phyloP scores from a whole-genome alignment of 2,113 vertebrate species.

The Coturnix japonica region DNA sequence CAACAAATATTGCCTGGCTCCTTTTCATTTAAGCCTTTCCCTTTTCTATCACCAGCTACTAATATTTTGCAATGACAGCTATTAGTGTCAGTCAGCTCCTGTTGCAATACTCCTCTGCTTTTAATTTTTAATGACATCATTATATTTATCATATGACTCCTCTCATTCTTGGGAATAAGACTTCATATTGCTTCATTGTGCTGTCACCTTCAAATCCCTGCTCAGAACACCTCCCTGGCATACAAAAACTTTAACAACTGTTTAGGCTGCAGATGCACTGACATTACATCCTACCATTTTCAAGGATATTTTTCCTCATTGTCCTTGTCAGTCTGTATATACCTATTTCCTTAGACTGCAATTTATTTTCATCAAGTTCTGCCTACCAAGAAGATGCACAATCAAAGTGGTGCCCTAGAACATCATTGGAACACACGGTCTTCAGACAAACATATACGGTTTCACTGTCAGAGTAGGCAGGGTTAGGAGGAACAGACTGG shows the following conservation, averaged over 20 bases:
- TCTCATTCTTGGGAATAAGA: neutral
- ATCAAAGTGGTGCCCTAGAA: neutral
- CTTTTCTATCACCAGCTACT: neutral
- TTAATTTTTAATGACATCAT: neutral
- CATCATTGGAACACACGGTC: neutral
- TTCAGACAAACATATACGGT: neutral
- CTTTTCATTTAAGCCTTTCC: neutral
- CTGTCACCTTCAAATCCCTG: neutral
- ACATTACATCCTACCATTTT: neutral
- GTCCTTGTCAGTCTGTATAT: neutral
- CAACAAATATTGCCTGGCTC: neutral
- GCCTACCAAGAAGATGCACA: neutral
- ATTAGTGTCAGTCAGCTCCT: neutral
- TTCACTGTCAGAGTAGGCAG: neutral
- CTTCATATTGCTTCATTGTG: neutral
- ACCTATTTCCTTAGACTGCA: neutral
- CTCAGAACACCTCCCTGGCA: neutral
- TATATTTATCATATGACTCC: neutral
- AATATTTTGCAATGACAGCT: neutral
- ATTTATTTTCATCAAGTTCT: neutral
- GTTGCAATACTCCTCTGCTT: neutral
- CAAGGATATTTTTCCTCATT: neutral
- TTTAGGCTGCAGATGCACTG: neutral
- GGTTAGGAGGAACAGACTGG: neutral
- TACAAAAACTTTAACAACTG: neutral